Evolutionary conservation across 2,888 invertebrate genomes (phyloP).

Genomic region (Cynaeus angustus): DNA sequence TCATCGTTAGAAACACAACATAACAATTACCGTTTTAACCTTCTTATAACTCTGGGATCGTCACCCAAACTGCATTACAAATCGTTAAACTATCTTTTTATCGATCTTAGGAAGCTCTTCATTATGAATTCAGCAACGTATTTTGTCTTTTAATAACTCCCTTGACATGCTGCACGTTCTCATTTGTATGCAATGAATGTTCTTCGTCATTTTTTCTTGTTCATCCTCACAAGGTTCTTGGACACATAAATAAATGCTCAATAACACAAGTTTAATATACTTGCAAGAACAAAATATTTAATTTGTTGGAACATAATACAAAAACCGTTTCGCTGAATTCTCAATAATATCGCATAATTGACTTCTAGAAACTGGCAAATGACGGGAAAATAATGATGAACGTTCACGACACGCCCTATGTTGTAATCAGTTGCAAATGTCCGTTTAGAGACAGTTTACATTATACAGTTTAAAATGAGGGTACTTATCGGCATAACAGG

Average conservation of each 20-base stretch:
- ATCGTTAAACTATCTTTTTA: conserved; percentile 24
- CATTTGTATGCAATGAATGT: conserved; percentile 20
- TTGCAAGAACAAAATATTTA: conserved; percentile 23
- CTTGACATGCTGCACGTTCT: conserved; percentile 11
- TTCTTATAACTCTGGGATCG: too few species aligned
- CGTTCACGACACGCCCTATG: conserved; percentile 23
- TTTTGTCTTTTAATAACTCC: conserved; percentile 30
- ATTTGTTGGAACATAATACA: conserved; percentile 34
- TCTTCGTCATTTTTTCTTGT: conserved; percentile 26
- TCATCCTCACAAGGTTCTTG: conserved; percentile 3
- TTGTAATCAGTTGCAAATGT: conserved; percentile 26
- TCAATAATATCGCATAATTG: conserved; percentile 16
- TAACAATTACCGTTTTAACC: too few species aligned
- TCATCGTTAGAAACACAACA: too few species aligned
- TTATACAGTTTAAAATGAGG: conserved; percentile 34
- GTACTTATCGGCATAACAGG: conserved; percentile 1
- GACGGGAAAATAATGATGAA: conserved; percentile 33
- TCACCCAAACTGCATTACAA: background rate
- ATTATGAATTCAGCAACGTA: conserved; percentile 41
- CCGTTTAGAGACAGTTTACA: conserved; percentile 28
- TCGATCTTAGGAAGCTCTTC: conserved; percentile 14
- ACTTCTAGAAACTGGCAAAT: conserved; percentile 27
- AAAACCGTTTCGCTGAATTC: conserved; percentile 3
- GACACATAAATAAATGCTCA: conserved; percentile 37
- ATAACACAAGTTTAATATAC: conserved; percentile 25